Percentiles rank a stretch among this genome's conserved stretches.
Evolutionary conservation across 2,888 invertebrate species (phyloP).

Genomic region (Steinernema scapterisci): DNA sequence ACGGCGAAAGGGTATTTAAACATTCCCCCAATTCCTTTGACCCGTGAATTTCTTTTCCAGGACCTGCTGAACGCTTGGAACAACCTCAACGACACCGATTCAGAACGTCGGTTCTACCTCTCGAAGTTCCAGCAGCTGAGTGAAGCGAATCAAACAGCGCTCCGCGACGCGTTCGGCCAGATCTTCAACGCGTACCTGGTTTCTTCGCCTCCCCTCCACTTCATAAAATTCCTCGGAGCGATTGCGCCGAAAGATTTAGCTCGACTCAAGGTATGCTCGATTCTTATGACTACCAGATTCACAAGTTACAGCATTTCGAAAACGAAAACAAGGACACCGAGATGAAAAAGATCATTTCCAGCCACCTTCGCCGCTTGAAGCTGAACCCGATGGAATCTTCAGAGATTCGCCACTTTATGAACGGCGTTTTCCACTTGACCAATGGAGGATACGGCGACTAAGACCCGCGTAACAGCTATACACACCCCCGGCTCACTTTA

Average conservation of each 20-base stretch:
- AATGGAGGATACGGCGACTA: too few species aligned
- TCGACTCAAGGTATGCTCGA: not conserved
- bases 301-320: not conserved
- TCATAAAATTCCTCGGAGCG: not conserved
- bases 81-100: conserved; percentile 40
- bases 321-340: conserved; percentile 6
- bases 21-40: too few species aligned
- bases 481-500: too few species aligned
- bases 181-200: conserved; percentile 1
- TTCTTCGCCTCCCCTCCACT: conserved; percentile 6
- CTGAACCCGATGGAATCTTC: not conserved
- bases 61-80: conserved; percentile 40
- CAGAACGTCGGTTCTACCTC: conserved; percentile 39
- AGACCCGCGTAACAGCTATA: too few species aligned
- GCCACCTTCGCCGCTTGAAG: not conserved
- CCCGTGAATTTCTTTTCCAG: too few species aligned
- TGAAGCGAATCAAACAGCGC: conserved; percentile 2
- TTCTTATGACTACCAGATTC: not conserved
- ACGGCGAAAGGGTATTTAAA: conserved; percentile 32
- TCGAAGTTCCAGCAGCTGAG: conserved; percentile 33
- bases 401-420: conserved; percentile 10
- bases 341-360: not conserved
- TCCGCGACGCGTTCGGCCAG: conserved; percentile 8
- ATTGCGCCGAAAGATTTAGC: not conserved
- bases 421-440: not conserved